Evolutionary conservation across 1,140 invertebrate species (phyloP).

Genomic region (Eupristina koningsbergeri): DNA sequence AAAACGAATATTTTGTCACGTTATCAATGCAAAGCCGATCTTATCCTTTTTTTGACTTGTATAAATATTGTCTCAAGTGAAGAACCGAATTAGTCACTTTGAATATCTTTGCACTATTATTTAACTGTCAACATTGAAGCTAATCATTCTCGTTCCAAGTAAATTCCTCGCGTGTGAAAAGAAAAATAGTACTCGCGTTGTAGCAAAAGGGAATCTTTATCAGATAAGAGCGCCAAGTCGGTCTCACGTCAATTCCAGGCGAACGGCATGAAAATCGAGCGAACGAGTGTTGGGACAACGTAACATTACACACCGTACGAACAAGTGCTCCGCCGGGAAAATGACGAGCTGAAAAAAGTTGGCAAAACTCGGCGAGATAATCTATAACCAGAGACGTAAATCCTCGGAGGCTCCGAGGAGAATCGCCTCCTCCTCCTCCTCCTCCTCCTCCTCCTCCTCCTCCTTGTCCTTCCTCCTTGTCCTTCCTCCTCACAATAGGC

Average conservation of each 20-base stretch:
- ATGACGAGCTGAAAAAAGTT: neutral
- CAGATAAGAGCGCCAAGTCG: neutral
- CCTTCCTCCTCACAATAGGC: neutral
- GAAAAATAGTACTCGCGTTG: neutral
- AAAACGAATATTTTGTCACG: neutral
- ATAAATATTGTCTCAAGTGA: constrained; percentile 1
- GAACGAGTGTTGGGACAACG: neutral
- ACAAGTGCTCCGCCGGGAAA: neutral
- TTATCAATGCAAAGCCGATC: neutral
- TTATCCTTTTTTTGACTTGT: neutral
- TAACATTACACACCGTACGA: neutral
- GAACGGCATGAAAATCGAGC: too few relatives aligned
- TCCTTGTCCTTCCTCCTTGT: neutral
- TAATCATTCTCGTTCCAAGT: neutral
- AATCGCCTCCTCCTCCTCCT: neutral
- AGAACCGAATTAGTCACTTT: too few relatives aligned
- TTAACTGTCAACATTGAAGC: neutral
- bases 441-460: too few relatives aligned
- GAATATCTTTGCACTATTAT: neutral
- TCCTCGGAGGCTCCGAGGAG: neutral
- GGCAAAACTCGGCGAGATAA: neutral
- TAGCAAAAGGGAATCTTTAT: neutral
- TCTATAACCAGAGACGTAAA: too few relatives aligned
- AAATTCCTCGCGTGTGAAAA: neutral
- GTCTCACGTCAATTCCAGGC: too few relatives aligned